Conservation (phyloP, 2,113 vertebrate species). For the Odontophorus gujanensis region DNA sequence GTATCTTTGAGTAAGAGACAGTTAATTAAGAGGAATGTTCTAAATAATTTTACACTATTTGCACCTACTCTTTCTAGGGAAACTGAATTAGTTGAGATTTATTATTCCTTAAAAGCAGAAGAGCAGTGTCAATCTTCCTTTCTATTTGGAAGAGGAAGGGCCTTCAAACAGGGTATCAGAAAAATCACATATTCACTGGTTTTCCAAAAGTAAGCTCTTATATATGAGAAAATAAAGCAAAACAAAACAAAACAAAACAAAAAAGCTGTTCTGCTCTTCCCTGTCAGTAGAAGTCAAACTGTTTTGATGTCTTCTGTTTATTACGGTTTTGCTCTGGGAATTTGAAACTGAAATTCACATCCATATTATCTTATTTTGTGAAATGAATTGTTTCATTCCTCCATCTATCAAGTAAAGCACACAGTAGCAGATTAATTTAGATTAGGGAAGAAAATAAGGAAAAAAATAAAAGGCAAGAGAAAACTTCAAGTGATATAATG, state of each 20-base stretch:
- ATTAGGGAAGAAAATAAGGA: background rate
- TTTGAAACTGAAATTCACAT: constrained; percentile 44
- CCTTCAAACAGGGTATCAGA: background rate
- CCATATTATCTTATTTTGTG: constrained; percentile 52
- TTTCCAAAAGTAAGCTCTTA: background rate
- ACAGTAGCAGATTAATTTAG: constrained; percentile 40
- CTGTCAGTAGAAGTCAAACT: background rate
- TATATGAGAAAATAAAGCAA: background rate
- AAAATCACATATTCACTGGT: background rate
- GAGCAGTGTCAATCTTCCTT: background rate
- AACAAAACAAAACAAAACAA: no score
- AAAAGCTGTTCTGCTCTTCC: background rate
- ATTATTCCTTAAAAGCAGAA: background rate
- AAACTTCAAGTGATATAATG: background rate
- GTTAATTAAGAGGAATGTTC: background rate
- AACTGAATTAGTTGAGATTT: background rate
- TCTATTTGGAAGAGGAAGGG: background rate
- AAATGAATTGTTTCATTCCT: constrained; percentile 32
- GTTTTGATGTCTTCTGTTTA: constrained; percentile 37
- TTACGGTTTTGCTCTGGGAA: background rate
- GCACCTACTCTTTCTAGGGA: background rate
- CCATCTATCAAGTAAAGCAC: constrained; percentile 1
- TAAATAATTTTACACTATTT: background rate
- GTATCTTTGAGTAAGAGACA: background rate
- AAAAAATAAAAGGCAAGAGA: background rate